phyloP scores from a whole-genome alignment of 53 echinoderm and acorn worm genomes.

The Paracentrotus lividus region DNA sequence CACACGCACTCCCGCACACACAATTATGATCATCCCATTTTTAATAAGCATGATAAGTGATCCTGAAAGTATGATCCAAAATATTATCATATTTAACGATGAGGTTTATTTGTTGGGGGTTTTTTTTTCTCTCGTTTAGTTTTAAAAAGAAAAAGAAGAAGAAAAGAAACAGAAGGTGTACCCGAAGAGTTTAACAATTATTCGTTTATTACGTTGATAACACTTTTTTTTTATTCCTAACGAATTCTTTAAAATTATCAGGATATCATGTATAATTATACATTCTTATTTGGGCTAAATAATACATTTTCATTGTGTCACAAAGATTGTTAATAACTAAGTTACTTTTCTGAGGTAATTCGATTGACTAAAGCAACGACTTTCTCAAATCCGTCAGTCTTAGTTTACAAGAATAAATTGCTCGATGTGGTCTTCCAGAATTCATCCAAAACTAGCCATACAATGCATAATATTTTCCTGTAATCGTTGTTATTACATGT shows the following conservation, averaged over 20 bases:
- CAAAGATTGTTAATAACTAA: background rate
- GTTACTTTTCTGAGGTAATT: background rate
- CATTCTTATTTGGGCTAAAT: background rate
- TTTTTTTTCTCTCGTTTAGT: background rate
- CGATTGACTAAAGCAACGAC: background rate
- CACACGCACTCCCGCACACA: background rate
- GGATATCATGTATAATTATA: background rate
- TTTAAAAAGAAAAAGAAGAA: background rate
- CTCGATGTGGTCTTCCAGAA: too few species aligned
- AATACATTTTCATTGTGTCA: background rate
- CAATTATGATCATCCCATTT: background rate
- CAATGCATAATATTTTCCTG: too few species aligned
- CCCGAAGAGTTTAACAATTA: background rate
- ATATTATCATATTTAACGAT: background rate
- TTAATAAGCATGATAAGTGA: background rate
- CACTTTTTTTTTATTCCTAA: background rate
- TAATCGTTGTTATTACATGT: too few species aligned
- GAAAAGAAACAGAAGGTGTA: background rate
- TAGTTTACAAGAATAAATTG: too few species aligned
- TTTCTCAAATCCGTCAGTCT: too few species aligned
- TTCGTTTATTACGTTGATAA: background rate
- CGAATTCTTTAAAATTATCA: slow-evolving; percentile 27
- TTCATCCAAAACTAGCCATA: too few species aligned
- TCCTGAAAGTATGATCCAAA: background rate
- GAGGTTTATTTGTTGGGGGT: background rate